Base-by-base conservation (phyloP, 2,797 vertebrate species). In the Lates japonicus region DNA sequence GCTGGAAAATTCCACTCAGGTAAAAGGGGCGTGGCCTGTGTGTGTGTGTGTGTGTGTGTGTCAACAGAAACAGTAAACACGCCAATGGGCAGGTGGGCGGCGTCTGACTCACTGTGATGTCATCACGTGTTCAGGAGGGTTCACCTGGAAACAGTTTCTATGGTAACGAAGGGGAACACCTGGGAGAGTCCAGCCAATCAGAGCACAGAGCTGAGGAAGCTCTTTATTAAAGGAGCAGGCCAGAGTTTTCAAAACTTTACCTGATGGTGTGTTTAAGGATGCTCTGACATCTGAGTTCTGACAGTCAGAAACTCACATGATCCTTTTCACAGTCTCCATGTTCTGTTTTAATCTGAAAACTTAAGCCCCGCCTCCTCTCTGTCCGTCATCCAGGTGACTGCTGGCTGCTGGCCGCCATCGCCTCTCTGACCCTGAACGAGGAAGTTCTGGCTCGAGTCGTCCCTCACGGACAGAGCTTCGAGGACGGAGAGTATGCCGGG, bases 381-480 rank as follows among this genome's bases (percentile, higher is more conserved):
- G 48, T 66, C 17, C 16, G 5, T 74, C 44, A 4, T 49, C 25
- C 86, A 98, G 97, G 97, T 65, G 97, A 98, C 94, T 98, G 97
- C 88, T 98, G 97, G 97, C 94, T 98, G 25, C 92, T 98, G 70
- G 97, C 97, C 0, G 97, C 97, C 84, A 98, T 98, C 7, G 97
- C 97, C 13, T 98, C 97, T 25, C 95, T 98, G 77, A 98, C 97
- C 2, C 80, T 98, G 80, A 96, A 98, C 42, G 81, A 96, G 25
- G 95, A 97, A 7, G 82, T 98, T 76, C 88, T 98, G 74, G 93
- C 94, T 3, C 94, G 96, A 1, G 97, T 98, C 0, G 96, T 98
- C 66, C 97, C 97, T 10, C 82, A 83, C 1, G 93, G 95, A 67
- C 97, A 98, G 90, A 97, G 95, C 84, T 98, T 98, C 86, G 89